A percentile compares a stretch with the other conserved stretches of the same genome.
Evolutionary conservation across 1,140 invertebrate species (phyloP).

Genomic region (Leptopilina clavipes): DNA sequence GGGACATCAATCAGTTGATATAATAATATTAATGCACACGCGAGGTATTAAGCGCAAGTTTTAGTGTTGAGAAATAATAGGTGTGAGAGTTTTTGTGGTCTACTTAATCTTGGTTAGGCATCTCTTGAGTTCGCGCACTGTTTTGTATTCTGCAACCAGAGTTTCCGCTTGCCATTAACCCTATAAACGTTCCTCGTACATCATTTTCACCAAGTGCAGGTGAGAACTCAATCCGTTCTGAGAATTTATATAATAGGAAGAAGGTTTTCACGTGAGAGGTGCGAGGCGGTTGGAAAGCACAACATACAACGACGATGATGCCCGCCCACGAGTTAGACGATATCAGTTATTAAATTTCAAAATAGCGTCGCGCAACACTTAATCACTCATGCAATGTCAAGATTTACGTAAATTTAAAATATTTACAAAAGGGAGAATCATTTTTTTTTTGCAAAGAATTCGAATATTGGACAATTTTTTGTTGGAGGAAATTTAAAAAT

Average conservation of each 20-base stretch:
- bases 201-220: slow-evolving; percentile 47
- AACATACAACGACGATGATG: too few relatives aligned
- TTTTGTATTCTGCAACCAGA: slow-evolving; percentile 55
- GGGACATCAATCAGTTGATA: slow-evolving; percentile 59
- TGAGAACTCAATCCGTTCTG: too few relatives aligned
- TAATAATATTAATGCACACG: slow-evolving; percentile 43
- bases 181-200: slow-evolving; percentile 48
- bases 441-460: too few relatives aligned
- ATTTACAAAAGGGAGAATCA: too few relatives aligned
- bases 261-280: too few relatives aligned
- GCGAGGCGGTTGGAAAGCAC: too few relatives aligned
- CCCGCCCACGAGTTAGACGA: too few relatives aligned
- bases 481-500: not conserved
- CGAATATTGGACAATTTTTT: not conserved
- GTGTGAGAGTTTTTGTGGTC: slow-evolving; percentile 54
- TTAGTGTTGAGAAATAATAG: slow-evolving; percentile 37
- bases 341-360: too few relatives aligned
- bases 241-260: too few relatives aligned
- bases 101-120: slow-evolving; percentile 65
- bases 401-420: too few relatives aligned
- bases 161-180: slow-evolving; percentile 5
- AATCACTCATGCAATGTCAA: too few relatives aligned
- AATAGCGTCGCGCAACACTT: too few relatives aligned
- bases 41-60: slow-evolving; percentile 49
- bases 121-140: slow-evolving; percentile 42